phyloP scores from a whole-genome alignment of 1,140 invertebrate genomes.

The Luehdorfia chinensis region DNA sequence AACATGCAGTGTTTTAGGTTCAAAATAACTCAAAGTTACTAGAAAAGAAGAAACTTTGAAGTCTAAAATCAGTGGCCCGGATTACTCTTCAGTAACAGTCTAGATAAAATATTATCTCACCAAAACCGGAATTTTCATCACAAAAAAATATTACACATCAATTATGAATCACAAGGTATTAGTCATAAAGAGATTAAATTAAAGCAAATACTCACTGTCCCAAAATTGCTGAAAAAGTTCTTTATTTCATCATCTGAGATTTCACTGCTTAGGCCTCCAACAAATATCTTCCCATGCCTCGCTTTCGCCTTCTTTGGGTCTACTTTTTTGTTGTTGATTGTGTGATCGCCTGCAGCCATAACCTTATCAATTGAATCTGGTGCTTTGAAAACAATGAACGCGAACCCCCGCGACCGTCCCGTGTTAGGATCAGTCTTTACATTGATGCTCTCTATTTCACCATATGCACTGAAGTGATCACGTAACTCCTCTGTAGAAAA shows the following conservation, averaged over 20 bases:
- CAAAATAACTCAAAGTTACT: conserved; percentile 1
- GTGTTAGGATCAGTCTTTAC: conserved; percentile 95
- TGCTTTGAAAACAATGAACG: conserved; percentile 95
- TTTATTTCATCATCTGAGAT: conserved; percentile 95
- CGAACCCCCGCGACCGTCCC: conserved; percentile 93
- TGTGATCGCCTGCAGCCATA: conserved; percentile 89
- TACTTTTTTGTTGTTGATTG: conserved; percentile 95
- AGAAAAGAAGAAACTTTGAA: too few relatives aligned
- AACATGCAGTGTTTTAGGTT: conserved; percentile 15
- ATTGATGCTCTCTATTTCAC: conserved; percentile 95
- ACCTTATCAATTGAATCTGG: conserved; percentile 95
- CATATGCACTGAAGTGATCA: conserved; percentile 93
- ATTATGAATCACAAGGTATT: too few relatives aligned
- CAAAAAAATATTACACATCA: conserved; percentile 1
- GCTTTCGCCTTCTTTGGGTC: conserved; percentile 97
- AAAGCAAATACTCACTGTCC: conserved; percentile 82
- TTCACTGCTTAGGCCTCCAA: conserved; percentile 93
- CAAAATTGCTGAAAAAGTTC: conserved; percentile 92
- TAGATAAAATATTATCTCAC: conserved; percentile 63
- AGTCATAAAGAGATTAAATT: too few relatives aligned
- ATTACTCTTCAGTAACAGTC: conserved; percentile 54
- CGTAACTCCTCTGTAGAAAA: conserved; percentile 91
- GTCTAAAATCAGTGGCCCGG: conserved; percentile 68
- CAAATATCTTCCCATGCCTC: conserved; percentile 95
- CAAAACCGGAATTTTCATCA: conserved; percentile 72